These are phyloP conservation scores for Astatotilapia flaviijosephi DNA, from an alignment of 2,113 vertebrate species.

Conservation along the genomic window DNA sequence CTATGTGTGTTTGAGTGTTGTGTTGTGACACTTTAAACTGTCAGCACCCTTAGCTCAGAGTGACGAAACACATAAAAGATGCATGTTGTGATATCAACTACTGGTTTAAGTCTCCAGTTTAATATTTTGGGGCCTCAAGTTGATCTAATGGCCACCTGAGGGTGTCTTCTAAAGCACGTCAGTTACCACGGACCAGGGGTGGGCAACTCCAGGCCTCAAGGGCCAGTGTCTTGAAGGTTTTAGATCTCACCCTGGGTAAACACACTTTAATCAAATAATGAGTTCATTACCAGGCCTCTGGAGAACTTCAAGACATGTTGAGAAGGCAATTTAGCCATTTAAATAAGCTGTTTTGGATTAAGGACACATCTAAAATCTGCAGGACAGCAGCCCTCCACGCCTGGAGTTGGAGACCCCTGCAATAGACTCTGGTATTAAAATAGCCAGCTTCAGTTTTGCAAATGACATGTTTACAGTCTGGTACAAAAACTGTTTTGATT, in stretches of 20 bases:
- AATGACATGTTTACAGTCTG: background rate
- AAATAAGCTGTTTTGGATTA: background rate
- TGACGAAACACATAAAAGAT: background rate
- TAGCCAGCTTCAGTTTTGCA: background rate
- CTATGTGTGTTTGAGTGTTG: background rate
- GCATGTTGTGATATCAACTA: background rate
- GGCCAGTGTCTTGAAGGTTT: background rate
- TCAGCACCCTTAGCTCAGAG: background rate
- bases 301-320: background rate
- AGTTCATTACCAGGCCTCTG: background rate
- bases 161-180: background rate
- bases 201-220: background rate
- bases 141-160: background rate
- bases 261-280: background rate
- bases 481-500: background rate
- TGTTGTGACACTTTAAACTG: slow-evolving; percentile 6
- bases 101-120: background rate
- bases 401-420: background rate
- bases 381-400: background rate
- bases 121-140: background rate
- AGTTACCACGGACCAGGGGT: background rate
- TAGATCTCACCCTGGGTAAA: background rate
- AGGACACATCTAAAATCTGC: background rate
- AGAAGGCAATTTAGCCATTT: background rate
- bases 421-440: background rate